These are phyloP conservation scores for Ameiurus melas DNA, from an alignment of 2,113 vertebrate species.

Conservation along the genomic window DNA sequence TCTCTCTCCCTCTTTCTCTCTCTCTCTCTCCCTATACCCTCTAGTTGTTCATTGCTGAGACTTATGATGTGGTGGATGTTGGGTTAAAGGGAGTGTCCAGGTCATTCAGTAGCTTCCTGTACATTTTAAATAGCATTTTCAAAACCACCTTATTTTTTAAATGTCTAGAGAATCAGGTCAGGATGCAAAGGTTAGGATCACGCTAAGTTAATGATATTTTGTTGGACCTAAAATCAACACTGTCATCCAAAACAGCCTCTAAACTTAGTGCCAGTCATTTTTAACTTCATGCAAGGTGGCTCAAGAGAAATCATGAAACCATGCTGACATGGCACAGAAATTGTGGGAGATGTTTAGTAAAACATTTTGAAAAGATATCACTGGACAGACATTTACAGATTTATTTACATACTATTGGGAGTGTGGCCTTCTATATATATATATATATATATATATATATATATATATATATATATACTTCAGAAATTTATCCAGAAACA, in stretches of 20 bases:
- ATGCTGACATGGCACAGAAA: neutral
- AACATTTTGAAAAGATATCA: neutral
- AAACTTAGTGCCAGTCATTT: neutral
- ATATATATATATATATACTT: no score
- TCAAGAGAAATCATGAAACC: neutral
- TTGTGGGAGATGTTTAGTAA: neutral
- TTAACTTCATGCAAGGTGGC: neutral
- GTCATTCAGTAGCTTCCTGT: conserved; percentile 59
- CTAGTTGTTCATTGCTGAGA: conserved; percentile 14
- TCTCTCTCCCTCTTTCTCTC: conserved; percentile 38
- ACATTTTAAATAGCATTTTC: conserved; percentile 60
- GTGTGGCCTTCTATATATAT: neutral
- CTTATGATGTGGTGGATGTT: conserved; percentile 58
- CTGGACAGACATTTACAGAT: neutral
- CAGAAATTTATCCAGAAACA: no score
- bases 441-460: no score
- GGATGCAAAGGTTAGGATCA: conserved; percentile 6
- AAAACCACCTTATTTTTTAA: conserved; percentile 54
- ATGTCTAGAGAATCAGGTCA: conserved; percentile 36
- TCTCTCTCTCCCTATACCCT: conserved; percentile 32
- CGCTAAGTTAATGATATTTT: neutral
- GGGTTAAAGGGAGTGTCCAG: conserved; percentile 57
- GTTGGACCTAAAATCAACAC: neutral
- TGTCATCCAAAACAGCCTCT: neutral
- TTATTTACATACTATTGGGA: neutral